Base-by-base conservation (phyloP, 2,113 vertebrate genomes). In the Thermophis baileyi region DNA sequence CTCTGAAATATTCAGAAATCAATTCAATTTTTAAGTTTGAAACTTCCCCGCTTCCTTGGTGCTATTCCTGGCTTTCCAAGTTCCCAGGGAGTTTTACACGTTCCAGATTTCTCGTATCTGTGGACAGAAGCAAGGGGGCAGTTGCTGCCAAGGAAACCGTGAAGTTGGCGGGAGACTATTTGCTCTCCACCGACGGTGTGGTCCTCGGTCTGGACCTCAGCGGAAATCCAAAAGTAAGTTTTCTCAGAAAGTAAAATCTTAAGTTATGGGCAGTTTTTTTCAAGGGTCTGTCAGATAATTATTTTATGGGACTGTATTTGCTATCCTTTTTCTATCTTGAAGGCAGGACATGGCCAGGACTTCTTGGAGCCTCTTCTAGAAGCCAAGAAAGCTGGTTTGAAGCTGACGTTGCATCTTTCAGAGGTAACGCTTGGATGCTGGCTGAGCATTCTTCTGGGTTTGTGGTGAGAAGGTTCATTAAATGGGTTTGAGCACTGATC, bases 181-280 rank as follows among this genome's bases (percentile, higher is more conserved):
- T 99, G 96, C 96, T 98, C 93, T 99, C 98, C 44, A 97, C 97
- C 44, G 97, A 98, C 85, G 98, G 98, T 47, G 90, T 98, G 95
- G 98, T 99, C 91, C 97, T 99, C 89, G 99, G 99, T 93, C 94
- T 99, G 57, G 99, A 99, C 93, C 97, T 99, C 89, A 99, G 99
- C 88, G 99, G 99, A 93, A 98, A 99, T 95, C 99, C 99, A 69
- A 98, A 93, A 0, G 99, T 99, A 96, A 97, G 98, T 95, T 95
- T 91, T 93, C 93, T 57, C 90, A 40, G n/a, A 14, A 57, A 8
- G n/a, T 1, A 51, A 6, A 12, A 7, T 3, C 50, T 8, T 20
- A 87, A 49, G 6, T 3, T 22, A 24, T 95, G 88, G 92, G 20
- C 0, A 0, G 9, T 69, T 14, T 7, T 8, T 2, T 30, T 3